A percentile compares a stretch with the other conserved stretches of the same genome.
Conservation (phyloP, 2,888 invertebrate genomes). For the Erannis defoliaria region DNA sequence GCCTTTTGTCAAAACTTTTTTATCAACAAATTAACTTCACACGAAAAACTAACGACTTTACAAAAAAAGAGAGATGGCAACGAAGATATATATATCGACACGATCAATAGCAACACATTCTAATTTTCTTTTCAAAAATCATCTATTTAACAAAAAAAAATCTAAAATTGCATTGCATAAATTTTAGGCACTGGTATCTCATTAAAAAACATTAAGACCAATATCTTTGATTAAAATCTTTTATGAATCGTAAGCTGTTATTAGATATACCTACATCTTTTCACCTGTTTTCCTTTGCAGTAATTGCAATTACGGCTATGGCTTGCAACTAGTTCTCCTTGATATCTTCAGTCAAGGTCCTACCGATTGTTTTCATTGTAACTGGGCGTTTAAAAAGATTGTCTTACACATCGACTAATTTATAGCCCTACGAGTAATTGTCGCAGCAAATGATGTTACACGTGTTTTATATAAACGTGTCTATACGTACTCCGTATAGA, state of each 20-base stretch:
- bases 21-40: no score
- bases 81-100: no score
- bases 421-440: neutral
- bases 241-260: neutral
- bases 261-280: neutral
- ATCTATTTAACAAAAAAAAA: no score
- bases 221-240: neutral
- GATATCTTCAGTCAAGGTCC: constrained; percentile 43
- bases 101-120: no score
- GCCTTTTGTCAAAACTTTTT: no score
- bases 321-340: constrained; percentile 41
- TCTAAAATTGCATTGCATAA: no score
- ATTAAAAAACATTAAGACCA: neutral
- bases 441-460: neutral
- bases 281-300: constrained; percentile 10
- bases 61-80: no score
- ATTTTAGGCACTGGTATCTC: neutral
- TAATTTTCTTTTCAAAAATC: no score
- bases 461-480: neutral
- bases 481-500: neutral
- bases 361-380: constrained; percentile 22
- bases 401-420: constrained; percentile 16
- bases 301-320: constrained; percentile 13
- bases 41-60: no score
- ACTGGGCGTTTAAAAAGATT: constrained; percentile 25